These are phyloP conservation scores for Wasmannia auropunctata DNA, from an alignment of 1,140 invertebrate species.

Conservation along the genomic window DNA sequence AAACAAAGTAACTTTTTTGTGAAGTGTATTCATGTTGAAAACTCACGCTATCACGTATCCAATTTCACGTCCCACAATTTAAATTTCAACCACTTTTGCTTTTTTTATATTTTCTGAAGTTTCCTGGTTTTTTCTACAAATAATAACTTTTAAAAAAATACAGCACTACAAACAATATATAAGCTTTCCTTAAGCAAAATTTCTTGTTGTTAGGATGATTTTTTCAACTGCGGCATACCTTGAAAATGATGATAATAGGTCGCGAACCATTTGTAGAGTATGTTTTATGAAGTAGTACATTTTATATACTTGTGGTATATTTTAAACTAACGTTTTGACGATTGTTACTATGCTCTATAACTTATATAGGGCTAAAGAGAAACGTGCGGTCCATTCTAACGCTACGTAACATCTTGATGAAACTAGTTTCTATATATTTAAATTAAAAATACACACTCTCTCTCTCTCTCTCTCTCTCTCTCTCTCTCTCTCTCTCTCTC, in stretches of 20 bases:
- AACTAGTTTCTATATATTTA: not conserved
- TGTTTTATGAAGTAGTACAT: not conserved
- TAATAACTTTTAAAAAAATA: not conserved
- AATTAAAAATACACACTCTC: slow-evolving; percentile 10
- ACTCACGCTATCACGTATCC: slow-evolving; percentile 39
- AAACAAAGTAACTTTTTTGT: slow-evolving; percentile 41
- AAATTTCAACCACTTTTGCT: slow-evolving; percentile 28
- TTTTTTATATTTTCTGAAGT: slow-evolving; percentile 9
- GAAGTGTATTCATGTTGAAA: slow-evolving; percentile 40
- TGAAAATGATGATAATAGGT: not conserved
- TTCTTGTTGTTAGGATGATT: not conserved
- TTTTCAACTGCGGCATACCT: not conserved
- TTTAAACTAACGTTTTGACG: not conserved
- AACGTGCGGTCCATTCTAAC: not conserved
- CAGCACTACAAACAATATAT: no score
- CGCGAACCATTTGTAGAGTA: not conserved
- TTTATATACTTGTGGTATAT: no score
- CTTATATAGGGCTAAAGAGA: not conserved
- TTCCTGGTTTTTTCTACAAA: slow-evolving; percentile 26
- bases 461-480: no score
- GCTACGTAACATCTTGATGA: not conserved
- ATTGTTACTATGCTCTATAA: not conserved
- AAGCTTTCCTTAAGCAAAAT: not conserved
- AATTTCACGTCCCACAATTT: slow-evolving; percentile 46
- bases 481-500: no score